Percentiles rank a stretch among this genome's conserved stretches.
These are phyloP conservation scores for Sphaeridia pumilis DNA, from an alignment of 2,888 invertebrate species.

Conservation along the genomic window DNA sequence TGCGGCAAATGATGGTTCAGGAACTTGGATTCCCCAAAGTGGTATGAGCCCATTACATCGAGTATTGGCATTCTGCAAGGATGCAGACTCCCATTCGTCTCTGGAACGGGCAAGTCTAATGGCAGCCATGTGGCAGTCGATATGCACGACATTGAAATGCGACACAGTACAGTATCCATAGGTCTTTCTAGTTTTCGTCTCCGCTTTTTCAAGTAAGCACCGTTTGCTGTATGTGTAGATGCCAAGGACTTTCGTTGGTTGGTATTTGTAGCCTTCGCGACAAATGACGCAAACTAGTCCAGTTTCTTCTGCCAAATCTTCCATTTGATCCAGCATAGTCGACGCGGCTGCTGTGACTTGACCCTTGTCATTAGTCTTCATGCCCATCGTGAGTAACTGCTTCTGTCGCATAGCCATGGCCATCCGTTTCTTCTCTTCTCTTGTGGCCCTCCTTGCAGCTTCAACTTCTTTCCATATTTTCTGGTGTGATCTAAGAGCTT, in stretches of 20 bases:
- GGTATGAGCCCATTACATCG: slow-evolving; percentile 94
- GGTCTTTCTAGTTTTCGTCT: slow-evolving; percentile 68
- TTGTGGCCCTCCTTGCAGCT: slow-evolving; percentile 82
- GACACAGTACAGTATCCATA: slow-evolving; percentile 79
- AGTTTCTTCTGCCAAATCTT: slow-evolving; percentile 88
- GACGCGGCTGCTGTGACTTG: slow-evolving; percentile 51
- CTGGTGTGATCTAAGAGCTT: slow-evolving; percentile 45
- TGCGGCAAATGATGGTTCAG: slow-evolving; percentile 83
- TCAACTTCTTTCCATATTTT: slow-evolving; percentile 44
- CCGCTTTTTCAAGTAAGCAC: slow-evolving; percentile 84
- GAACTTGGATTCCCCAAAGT: slow-evolving; percentile 89
- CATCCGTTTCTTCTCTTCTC: slow-evolving; percentile 89
- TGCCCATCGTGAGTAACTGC: slow-evolving; percentile 86
- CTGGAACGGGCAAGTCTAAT: slow-evolving; percentile 60
- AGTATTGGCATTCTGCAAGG: slow-evolving; percentile 94
- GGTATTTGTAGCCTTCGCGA: slow-evolving; percentile 92
- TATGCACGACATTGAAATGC: slow-evolving; percentile 96
- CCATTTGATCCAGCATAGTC: slow-evolving; percentile 60
- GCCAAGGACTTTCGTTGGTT: slow-evolving; percentile 82
- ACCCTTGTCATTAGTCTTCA: slow-evolving; percentile 93
- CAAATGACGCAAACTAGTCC: slow-evolving; percentile 96
- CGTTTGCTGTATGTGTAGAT: slow-evolving; percentile 96
- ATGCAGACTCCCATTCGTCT: slow-evolving; percentile 97
- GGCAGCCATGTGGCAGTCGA: slow-evolving; percentile 96
- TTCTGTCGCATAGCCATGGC: slow-evolving; percentile 98